Evolutionary conservation across 2,113 vertebrate species (phyloP), one percentile per base, ranked within the genome.

Genomic region (Dascyllus trimaculatus): DNA sequence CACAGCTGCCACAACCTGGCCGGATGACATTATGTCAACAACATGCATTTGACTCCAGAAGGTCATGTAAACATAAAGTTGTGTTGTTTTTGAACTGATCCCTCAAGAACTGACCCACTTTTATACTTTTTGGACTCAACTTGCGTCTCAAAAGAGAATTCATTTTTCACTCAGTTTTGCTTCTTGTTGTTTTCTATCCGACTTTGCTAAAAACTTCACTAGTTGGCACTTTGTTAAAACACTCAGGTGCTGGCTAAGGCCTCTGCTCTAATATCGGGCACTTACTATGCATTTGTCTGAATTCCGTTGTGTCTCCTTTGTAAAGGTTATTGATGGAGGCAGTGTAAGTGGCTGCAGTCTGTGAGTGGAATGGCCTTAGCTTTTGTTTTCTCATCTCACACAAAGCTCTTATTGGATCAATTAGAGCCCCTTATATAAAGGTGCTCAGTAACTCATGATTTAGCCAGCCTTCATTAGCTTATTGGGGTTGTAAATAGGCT

Each of bases 351-450:
- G 70, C 80, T 81, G 79, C 76, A 48, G 83, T 43, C 26, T 77
- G 61, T 53, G 1, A 48, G 64, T 67, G 63, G 62, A 86, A 89
- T 60, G 66, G 80, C 69, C 71, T 82, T 62, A 65, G 81, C 81
- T 78, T 85, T 91, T 88, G 81, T 89, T 90, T 93, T 90, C 82
- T 83, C 78, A 68, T 91, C 78, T 82, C 64, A 32, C 73, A 75
- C 75, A 70, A 75, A 85, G 75, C 81, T 52, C 84, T 89, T 82
- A 90, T 91, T 85, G 91, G 86, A 92, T 93, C 85, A 88, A 88
- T 93, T 93, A 90, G 65, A 79, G 70, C 52, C 54, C 58, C 29
- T 71, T 83, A 64, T 69, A 69, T 82, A 88, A 89, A 92, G 81
- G 89, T 82, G 75, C 70, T 85, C 75, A 22, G 71, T 90, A 88